A percentile compares a stretch with the other conserved stretches of the same genome.
Evolutionary conservation across 2,888 invertebrate species (phyloP).

Genomic region (Drosophila nr. perissopoda): DNA sequence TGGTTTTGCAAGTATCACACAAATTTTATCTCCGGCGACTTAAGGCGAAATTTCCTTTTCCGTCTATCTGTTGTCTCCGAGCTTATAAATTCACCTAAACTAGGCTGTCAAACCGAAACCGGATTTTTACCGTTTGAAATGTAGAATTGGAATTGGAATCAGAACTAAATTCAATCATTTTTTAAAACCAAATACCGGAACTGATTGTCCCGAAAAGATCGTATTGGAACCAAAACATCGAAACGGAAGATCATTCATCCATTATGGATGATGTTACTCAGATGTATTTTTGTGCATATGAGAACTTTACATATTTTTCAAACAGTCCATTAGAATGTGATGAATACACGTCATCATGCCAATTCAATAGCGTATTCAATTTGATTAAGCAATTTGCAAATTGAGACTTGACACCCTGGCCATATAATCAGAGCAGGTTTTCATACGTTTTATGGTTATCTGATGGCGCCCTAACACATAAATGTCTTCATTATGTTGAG

Average conservation of each 20-base stretch:
- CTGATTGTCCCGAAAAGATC: not conserved
- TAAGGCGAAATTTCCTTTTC: not conserved
- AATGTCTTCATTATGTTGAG: conserved; percentile 62
- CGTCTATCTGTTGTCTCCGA: not conserved
- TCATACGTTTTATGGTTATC: conserved; percentile 31
- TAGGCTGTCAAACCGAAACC: not conserved
- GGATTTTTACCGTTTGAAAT: not conserved
- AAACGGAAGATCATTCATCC: not conserved
- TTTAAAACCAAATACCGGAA: not conserved
- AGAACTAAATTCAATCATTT: not conserved
- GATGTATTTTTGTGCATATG: not conserved
- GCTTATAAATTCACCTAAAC: not conserved
- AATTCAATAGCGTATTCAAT: conserved; percentile 35
- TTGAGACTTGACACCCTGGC: not conserved
- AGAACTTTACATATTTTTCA: not conserved
- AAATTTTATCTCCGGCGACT: not conserved
- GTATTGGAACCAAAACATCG: not conserved
- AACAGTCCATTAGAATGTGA: not conserved
- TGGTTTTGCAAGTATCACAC: not conserved
- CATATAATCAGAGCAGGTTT: conserved; percentile 49
- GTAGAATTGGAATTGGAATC: not conserved
- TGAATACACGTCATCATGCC: not conserved
- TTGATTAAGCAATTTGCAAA: conserved; percentile 19
- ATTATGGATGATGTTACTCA: not conserved
- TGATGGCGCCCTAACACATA: conserved; percentile 13